phyloP scores from a whole-genome alignment of 2,888 invertebrate genomes.

The Campopleginae sp. region DNA sequence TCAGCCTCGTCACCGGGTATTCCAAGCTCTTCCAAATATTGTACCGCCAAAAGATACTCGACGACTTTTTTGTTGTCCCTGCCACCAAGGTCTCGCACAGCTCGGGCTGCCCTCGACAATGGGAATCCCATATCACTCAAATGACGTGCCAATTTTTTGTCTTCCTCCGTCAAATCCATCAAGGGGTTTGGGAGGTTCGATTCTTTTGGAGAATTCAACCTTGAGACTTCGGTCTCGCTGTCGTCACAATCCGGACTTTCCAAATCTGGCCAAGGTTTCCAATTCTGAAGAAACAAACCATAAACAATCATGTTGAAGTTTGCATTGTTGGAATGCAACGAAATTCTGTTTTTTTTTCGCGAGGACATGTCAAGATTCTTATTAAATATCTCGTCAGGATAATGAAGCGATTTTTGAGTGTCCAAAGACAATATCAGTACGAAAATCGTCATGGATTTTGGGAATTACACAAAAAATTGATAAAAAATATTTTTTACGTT shows the following conservation, averaged over 20 bases:
- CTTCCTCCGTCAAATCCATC: conserved; percentile 77
- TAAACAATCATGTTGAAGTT: too few species aligned
- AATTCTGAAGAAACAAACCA: conserved; percentile 80
- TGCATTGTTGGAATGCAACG: too few species aligned
- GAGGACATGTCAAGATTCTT: too few species aligned
- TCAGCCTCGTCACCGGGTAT: conserved; percentile 84
- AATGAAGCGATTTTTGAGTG: too few species aligned
- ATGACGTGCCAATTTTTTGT: conserved; percentile 89
- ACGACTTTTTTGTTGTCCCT: conserved; percentile 95
- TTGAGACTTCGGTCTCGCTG: conserved; percentile 65
- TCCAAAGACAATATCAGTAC: too few species aligned
- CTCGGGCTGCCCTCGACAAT: conserved; percentile 91
- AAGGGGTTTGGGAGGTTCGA: conserved; percentile 71
- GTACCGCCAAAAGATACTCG: conserved; percentile 91
- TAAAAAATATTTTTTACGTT: too few species aligned
- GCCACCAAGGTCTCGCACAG: conserved; percentile 90
- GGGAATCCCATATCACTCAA: conserved; percentile 96
- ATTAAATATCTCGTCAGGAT: too few species aligned
- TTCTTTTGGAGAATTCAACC: conserved; percentile 60
- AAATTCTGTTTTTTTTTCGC: too few species aligned
- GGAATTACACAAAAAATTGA: too few species aligned
- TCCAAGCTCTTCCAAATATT: conserved; percentile 84
- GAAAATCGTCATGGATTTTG: too few species aligned
- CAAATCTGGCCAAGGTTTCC: conserved; percentile 82
- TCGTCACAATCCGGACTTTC: conserved; percentile 77